These are phyloP conservation scores for Crocodylus rhombifer DNA, from an alignment of 2,797 vertebrate genomes.

Conservation along the genomic window DNA sequence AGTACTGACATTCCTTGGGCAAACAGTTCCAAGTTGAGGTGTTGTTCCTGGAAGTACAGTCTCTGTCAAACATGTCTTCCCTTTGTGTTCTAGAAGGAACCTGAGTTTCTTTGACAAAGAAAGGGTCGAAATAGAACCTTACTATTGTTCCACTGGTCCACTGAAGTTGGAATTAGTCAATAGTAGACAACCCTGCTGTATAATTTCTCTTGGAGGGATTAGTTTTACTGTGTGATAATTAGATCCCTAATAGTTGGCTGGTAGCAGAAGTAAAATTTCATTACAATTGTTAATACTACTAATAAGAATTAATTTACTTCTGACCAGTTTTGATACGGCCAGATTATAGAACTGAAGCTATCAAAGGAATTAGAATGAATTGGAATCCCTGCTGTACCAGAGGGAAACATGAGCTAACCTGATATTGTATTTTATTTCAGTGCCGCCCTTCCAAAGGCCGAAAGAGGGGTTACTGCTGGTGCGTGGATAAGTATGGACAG, in stretches of 20 bases:
- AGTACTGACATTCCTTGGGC: constrained; percentile 28
- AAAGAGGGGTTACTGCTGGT: constrained; percentile 96
- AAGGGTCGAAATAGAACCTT: not conserved
- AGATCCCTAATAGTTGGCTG: not conserved
- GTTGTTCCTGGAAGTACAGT: not conserved
- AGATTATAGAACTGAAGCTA: not conserved
- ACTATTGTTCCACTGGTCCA: not conserved
- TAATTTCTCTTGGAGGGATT: not conserved
- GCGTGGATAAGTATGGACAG: constrained; percentile 96
- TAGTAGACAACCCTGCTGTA: not conserved
- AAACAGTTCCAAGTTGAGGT: constrained; percentile 24
- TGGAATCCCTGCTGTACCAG: not conserved
- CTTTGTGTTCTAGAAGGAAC: not conserved
- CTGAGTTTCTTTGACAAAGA: constrained; percentile 1
- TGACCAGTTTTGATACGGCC: not conserved
- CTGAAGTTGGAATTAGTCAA: not conserved
- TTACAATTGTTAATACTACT: not conserved
- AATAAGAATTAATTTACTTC: not conserved
- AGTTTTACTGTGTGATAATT: not conserved
- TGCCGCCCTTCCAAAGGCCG: constrained; percentile 95
- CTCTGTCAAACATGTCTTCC: not conserved
- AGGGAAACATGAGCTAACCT: not conserved
- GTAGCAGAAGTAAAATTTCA: not conserved
- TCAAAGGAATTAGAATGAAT: not conserved
- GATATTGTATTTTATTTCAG: constrained; percentile 74